Conservation (phyloP, 1,140 invertebrate genomes). For the Rhagoletis pomonella region DNA sequence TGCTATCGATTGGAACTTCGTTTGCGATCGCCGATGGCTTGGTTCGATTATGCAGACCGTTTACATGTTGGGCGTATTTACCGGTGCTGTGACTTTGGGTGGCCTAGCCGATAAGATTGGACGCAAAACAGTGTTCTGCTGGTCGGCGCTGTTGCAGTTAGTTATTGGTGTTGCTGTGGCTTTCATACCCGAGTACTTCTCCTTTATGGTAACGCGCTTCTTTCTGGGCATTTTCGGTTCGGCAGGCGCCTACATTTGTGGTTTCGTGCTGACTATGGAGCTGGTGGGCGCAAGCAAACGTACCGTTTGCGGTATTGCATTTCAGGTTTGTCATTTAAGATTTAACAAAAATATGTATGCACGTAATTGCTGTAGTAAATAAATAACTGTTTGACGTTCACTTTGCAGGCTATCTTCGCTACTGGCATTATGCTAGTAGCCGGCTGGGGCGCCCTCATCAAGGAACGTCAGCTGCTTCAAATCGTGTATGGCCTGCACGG, state of each 20-base stretch:
- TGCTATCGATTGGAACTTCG: slow-evolving; percentile 89
- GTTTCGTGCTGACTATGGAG: slow-evolving; percentile 92
- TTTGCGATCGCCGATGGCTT: slow-evolving; percentile 88
- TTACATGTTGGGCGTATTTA: slow-evolving; percentile 94
- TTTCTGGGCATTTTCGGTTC: slow-evolving; percentile 88
- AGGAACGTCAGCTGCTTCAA: slow-evolving; percentile 84
- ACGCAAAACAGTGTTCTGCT: slow-evolving; percentile 86
- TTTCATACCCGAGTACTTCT: slow-evolving; percentile 84
- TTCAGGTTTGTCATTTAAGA: slow-evolving; percentile 75
- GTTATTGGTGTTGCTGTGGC: slow-evolving; percentile 83
- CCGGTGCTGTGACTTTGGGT: slow-evolving; percentile 89
- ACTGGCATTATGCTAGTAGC: slow-evolving; percentile 88
- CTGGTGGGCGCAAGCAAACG: slow-evolving; percentile 87
- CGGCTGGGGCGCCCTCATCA: slow-evolving; percentile 86
- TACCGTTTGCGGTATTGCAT: slow-evolving; percentile 87
- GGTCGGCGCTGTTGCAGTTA: slow-evolving; percentile 83
- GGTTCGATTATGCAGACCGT: slow-evolving; percentile 85
- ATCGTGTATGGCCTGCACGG: slow-evolving; percentile 87
- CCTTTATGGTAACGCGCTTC: slow-evolving; percentile 82
- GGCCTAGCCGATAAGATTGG: slow-evolving; percentile 91
- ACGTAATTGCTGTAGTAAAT: not conserved
- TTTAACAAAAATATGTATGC: not conserved
- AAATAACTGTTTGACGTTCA: not conserved
- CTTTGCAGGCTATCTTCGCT: slow-evolving; percentile 81
- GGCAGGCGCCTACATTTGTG: slow-evolving; percentile 88